These are phyloP conservation scores for Rhinolophus ferrumequinum DNA, from an alignment of 2,113 vertebrate genomes.

Conservation along the genomic window DNA sequence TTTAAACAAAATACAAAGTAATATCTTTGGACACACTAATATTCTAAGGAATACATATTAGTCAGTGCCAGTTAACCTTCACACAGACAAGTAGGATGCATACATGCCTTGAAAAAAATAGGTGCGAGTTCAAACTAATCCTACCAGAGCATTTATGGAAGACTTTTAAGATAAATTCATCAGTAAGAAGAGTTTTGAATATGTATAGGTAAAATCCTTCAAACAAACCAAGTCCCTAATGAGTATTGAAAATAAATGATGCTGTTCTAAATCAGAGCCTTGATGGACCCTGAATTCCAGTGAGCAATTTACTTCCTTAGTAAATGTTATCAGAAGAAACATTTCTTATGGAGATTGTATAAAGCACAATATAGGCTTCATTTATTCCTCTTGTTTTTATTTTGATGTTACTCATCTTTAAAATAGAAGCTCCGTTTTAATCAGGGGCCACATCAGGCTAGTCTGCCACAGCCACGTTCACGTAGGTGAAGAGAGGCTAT, in stretches of 20 bases:
- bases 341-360: background rate
- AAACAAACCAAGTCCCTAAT: background rate
- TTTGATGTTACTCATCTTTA: background rate
- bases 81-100: background rate
- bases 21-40: background rate
- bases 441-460: background rate
- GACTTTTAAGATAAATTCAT: background rate
- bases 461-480: background rate
- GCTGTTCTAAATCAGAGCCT: background rate
- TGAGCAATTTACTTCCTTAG: background rate
- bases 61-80: background rate
- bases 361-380: background rate
- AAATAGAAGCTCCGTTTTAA: background rate
- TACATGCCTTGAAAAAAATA: background rate
- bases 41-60: background rate
- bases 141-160: background rate
- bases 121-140: background rate
- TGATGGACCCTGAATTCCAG: background rate
- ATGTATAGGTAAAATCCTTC: background rate
- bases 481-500: fast-evolving
- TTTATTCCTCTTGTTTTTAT: background rate
- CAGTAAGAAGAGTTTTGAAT: background rate
- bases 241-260: background rate
- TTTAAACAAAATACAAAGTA: background rate
- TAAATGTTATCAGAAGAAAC: background rate